Evolutionary conservation across 2,113 vertebrate species (phyloP), one percentile per base, ranked within the genome.

Genomic region (Cranoglanis bouderius): DNA sequence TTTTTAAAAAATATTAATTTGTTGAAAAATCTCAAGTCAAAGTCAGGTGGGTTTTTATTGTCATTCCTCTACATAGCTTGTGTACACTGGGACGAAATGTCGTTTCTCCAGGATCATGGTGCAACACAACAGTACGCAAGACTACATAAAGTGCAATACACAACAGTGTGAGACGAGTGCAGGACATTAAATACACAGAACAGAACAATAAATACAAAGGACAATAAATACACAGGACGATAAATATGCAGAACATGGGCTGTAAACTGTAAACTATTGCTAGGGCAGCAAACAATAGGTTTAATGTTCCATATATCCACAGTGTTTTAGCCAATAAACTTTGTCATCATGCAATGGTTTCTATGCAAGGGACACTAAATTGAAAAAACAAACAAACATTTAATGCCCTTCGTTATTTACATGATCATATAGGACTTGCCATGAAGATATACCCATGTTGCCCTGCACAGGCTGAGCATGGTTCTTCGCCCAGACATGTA

Each of bases 401-500:
- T 53, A 8, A 21, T 82, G 46, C 1, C 8, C 16, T 16, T 55
- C 12, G 21, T 43, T 61, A 61, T 40, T 81, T 59, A 61, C 21
- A 29, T 83, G 10, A 40, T 40, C 12, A 61, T 85, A 35, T 29
- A 46, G 1, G 49, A 29, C 12, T 53, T 53, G 38, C 38, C 29
- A 53, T 81, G 29, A 21, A 55, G 43, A 51, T 43, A 53, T 6
- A 74, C 13, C 35, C 32, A 65, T 49, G 19, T 18, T 70, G 35
- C 53, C 38, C 19, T 59, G 32, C 53, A 32, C 26, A 61, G 85
- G 65, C 18, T 43, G 51, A 35, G 84, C 65, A 38, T 8, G 87
- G 90, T 65, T 80, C 84, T 87, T 89, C 63, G 92, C 88, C 92
- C 90, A 85, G 92, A 89, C 92, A 93, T 93, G 92, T 93, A 93